A percentile compares a stretch with the other conserved stretches of the same genome.
Conservation (phyloP, 2,113 vertebrate genomes). For the Nyctereutes procyonoides region DNA sequence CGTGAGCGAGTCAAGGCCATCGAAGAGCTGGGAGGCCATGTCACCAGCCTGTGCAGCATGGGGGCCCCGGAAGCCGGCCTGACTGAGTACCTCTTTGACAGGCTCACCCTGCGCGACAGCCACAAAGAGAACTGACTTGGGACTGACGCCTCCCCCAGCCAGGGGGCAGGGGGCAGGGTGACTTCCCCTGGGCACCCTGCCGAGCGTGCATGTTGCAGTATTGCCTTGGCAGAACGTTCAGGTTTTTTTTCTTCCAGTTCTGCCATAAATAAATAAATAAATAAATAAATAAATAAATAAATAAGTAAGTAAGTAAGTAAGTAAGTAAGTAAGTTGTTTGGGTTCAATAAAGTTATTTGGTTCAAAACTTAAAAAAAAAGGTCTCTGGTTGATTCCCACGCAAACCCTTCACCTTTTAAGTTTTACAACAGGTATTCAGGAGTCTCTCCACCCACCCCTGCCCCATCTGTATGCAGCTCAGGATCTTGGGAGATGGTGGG, state of each 20-base stretch:
- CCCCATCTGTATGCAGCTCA: neutral
- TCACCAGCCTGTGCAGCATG: neutral
- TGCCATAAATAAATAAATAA: too few species aligned
- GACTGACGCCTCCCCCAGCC: neutral
- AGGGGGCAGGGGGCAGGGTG: neutral
- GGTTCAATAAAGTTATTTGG: neutral
- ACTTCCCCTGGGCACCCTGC: neutral
- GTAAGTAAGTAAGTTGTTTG: neutral
- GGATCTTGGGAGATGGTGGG: neutral
- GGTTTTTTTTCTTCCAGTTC: neutral
- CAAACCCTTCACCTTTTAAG: neutral
- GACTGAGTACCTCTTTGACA: neutral
- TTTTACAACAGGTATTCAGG: neutral
- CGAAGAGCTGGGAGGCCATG: neutral
- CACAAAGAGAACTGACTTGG: neutral
- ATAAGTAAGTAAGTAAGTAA: neutral
- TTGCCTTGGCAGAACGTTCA: neutral
- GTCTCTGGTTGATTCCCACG: neutral
- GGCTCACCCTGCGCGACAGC: neutral
- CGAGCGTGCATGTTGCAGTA: neutral
- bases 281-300: too few species aligned
- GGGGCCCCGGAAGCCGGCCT: rapidly evolving
- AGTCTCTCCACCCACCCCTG: neutral
- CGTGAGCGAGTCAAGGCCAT: neutral
- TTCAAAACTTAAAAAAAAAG: neutral